phyloP scores from a whole-genome alignment of 2,113 vertebrate genomes.

The Trinectes maculatus region DNA sequence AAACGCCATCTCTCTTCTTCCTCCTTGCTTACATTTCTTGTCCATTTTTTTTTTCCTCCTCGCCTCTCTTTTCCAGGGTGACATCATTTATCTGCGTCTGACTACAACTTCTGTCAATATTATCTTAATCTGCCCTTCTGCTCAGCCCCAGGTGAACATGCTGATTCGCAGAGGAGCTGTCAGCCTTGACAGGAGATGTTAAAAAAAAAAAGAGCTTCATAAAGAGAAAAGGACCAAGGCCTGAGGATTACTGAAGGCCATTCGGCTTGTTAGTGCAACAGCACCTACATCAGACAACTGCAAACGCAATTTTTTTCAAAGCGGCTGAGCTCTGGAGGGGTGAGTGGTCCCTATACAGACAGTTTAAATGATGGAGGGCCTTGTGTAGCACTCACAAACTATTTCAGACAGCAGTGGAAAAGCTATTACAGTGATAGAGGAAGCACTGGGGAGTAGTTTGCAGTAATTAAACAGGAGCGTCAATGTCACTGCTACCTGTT shows the following conservation, averaged over 20 bases:
- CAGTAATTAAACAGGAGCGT: constrained; percentile 75
- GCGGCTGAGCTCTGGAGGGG: constrained; percentile 37
- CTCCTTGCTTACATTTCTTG: constrained; percentile 25
- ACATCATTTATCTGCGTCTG: constrained; percentile 67
- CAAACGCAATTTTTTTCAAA: constrained; percentile 57
- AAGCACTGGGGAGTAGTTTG: constrained; percentile 71
- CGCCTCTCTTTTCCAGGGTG: constrained; percentile 40
- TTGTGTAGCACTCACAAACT: constrained; percentile 61
- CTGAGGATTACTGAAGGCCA: constrained; percentile 72
- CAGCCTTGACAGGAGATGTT: constrained; percentile 67
- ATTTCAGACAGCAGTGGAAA: constrained; percentile 65
- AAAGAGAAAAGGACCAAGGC: constrained; percentile 55
- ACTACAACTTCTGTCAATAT: constrained; percentile 73
- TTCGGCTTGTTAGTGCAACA: constrained; percentile 69
- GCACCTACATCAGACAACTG: constrained; percentile 62
- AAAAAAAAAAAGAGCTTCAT: constrained; percentile 44
- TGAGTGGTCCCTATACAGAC: constrained; percentile 64
- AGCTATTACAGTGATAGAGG: constrained; percentile 71
- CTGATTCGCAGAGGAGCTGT: constrained; percentile 61
- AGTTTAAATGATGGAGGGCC: constrained; percentile 70
- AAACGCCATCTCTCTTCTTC: constrained; percentile 11
- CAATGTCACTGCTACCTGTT: constrained; percentile 73
- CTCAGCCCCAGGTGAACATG: constrained; percentile 66
- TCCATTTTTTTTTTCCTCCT: constrained; percentile 32
- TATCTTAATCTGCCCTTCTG: constrained; percentile 67